Conservation (phyloP, 1,140 invertebrate genomes). For the Chionoecetes opilio region DNA sequence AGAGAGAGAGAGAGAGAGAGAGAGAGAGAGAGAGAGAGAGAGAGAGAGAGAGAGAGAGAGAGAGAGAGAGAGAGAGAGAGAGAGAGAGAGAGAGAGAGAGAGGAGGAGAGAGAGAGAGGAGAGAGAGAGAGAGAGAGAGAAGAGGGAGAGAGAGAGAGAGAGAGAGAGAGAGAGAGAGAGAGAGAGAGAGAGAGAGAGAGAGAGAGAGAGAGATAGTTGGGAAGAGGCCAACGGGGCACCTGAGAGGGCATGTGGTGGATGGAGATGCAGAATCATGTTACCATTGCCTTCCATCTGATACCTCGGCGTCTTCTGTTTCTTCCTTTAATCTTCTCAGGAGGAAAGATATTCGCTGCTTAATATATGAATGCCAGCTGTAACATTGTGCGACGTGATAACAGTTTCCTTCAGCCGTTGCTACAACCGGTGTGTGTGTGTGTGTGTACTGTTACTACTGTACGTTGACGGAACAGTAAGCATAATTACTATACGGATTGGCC, state of each 20-base stretch:
- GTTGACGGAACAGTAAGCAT: too few relatives aligned
- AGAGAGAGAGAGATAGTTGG: conserved; percentile 27
- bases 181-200: conserved; percentile 52
- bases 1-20: conserved; percentile 38
- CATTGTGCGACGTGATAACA: background rate
- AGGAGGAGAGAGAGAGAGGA: background rate
- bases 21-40: conserved; percentile 35
- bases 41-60: background rate
- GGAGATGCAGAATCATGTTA: background rate
- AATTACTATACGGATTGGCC: too few relatives aligned
- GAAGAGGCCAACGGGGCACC: background rate
- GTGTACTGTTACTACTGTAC: too few relatives aligned
- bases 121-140: conserved; percentile 18
- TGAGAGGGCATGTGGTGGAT: background rate
- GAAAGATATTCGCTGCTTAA: background rate
- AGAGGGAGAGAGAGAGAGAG: conserved; percentile 23
- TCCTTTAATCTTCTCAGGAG: background rate
- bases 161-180: background rate
- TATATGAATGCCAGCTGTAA: background rate
- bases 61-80: conserved; percentile 55
- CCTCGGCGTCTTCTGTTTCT: background rate
- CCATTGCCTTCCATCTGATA: background rate
- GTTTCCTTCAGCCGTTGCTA: too few relatives aligned
- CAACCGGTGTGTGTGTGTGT: too few relatives aligned
- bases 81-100: conserved; percentile 45